Base-by-base conservation (phyloP, 1,140 invertebrate species). In the Microplitis mediator region DNA sequence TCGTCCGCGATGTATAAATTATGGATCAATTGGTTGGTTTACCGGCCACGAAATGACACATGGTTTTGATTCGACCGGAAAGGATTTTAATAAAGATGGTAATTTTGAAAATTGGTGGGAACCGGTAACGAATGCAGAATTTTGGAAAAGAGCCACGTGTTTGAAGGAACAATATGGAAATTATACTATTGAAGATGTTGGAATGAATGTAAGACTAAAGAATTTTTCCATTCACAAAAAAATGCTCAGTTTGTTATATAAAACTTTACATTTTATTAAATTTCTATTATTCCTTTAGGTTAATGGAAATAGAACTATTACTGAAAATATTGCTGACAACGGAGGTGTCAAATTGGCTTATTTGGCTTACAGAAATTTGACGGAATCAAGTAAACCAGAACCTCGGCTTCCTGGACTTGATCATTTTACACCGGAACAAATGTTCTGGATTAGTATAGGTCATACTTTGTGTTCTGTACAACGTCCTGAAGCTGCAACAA, bases 11-110 rank as follows among this genome's bases (percentile, higher is more conserved):
- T 97, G 97, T 77, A 92, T 97, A 90, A 98, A 98, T 82, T 97
- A 95, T 80, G 95, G 95, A 63, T 94, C 93, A 8, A 95, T 98
- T 78, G 96, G 96, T 4, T 95, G 95, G 78, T 93, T 97, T 3
- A 96, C 98, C 83, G 96, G 95, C 0, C 95, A 97, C 79, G 95
- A 98, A 89, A 95, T 98, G 60, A 97, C 95, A 0, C 96, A 98
- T 81, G 95, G 94, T 9, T 97, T 97, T 81, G 96, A 97, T 85
- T 95, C 97, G 82, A 92, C 95, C 84, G 94, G 94, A 52, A 90
- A 95, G 14, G 94, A 97, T 87, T 98, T 95, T 80, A 95, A 98
- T 84, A 93, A 94, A 73, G 90, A 95, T 62, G 97, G 97, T 45
- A 96, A 95, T 81, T 85, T 95, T 63, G 88, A 91, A 1, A 91